These are phyloP conservation scores for Lomographa bimaculata DNA, from an alignment of 2,888 invertebrate species.

Conservation along the genomic window DNA sequence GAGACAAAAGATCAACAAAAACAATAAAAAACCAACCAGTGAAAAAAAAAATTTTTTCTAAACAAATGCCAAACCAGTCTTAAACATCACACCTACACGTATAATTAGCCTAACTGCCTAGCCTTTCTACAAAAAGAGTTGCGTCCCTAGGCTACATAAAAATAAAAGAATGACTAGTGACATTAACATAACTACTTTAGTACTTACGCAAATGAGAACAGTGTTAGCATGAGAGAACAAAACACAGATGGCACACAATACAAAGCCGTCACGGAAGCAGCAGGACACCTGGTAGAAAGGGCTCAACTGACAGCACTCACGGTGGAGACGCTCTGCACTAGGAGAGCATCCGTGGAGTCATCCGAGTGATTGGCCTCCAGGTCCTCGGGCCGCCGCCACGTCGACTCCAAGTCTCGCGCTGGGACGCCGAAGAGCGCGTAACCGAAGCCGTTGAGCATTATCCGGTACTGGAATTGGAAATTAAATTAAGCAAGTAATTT, in stretches of 20 bases:
- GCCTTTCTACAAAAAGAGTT: too few relatives aligned
- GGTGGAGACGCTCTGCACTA: conserved; percentile 84
- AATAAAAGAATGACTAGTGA: not conserved
- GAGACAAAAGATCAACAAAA: too few relatives aligned
- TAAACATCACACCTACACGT: too few relatives aligned
- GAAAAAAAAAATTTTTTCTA: too few relatives aligned
- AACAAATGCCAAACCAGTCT: too few relatives aligned
- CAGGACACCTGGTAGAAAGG: conserved; percentile 49
- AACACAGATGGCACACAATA: too few relatives aligned
- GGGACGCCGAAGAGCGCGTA: conserved; percentile 91
- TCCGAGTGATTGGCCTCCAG: conserved; percentile 72
- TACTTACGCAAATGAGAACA: conserved; percentile 18
- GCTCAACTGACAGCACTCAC: conserved; percentile 82
- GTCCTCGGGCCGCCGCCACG: conserved; percentile 86
- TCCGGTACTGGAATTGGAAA: conserved; percentile 87
- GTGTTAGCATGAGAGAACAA: conserved; percentile 20
- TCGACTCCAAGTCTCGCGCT: conserved; percentile 87
- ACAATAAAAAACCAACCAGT: too few relatives aligned
- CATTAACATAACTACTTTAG: not conserved
- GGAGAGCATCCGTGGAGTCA: conserved; percentile 77
- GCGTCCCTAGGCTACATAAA: not conserved
- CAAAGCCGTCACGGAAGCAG: conserved; percentile 31
- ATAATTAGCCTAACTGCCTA: too few relatives aligned
- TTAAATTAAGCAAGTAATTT: not conserved
- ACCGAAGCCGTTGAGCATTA: conserved; percentile 92